Evolutionary conservation across 2,113 vertebrate genomes (phyloP), one percentile per base, ranked within the genome.

Genomic region (Illadopsis cleaveri): DNA sequence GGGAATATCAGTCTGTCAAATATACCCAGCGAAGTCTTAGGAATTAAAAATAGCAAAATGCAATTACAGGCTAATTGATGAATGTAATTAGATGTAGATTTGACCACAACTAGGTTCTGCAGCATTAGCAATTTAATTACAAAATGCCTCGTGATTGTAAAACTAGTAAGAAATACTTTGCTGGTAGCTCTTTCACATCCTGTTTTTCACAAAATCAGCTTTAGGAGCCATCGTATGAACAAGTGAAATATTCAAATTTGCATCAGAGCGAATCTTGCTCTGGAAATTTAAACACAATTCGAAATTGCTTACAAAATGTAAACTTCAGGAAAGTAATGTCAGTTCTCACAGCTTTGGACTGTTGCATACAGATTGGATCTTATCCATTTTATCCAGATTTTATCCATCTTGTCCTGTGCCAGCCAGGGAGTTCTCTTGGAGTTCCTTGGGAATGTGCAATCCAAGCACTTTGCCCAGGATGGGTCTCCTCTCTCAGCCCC

Each of bases 51-150:
- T 42, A 70, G 82, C 56, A 62, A 81, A 95, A 94, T 38, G 84
- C 87, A 94, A 86, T 96, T 95, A 48, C 81, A 71, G 61, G 60
- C 77, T 97, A 89, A 93, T 94, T 76, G 90, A 95, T 95, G 78
- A 89, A 94, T 86, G 73, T 87, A 92, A 95, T 97, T 97, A 83
- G 51, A 42, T 53, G 66, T 78, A 19, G 79, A 81, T 86, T 90
- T 88, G 83, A 95, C 91, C 94, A 88, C 93, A 86, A 82, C 38
- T 60, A 51, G 66, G 69, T 92, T 95, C 92, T 80, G 88, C 93
- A 92, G 78, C 75, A 72, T 90, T 85, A 89, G 66, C 82, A 71
- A 21, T 87, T 87, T 73, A 89, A 89, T 94, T 92, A 69, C 68
- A 89, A 68, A 86, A 79, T 70, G 56, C 57, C 84, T 65, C 70